phyloP scores from a whole-genome alignment of 1,140 invertebrate species.

The Samia ricini region DNA sequence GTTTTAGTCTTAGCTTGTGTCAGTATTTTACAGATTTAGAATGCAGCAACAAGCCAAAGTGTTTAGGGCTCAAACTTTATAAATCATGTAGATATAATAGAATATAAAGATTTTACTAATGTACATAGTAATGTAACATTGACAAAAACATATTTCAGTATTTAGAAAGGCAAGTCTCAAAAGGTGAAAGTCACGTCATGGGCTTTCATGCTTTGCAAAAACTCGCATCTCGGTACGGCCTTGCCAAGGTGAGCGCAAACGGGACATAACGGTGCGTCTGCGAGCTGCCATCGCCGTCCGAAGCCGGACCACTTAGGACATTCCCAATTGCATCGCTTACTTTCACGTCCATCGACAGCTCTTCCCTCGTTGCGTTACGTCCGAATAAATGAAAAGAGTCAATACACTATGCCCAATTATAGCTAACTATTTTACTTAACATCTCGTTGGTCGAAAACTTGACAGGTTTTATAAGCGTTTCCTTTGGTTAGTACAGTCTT shows the following conservation, averaged over 20 bases:
- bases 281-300: constrained; percentile 1
- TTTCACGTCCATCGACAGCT: constrained; percentile 20
- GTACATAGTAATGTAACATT: neutral
- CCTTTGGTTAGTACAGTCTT: neutral
- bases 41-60: too few species aligned
- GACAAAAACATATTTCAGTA: constrained; percentile 38
- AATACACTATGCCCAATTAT: constrained; percentile 13
- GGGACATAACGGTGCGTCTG: constrained; percentile 68
- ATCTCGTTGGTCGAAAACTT: neutral
- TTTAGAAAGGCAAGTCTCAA: constrained; percentile 71
- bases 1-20: too few species aligned
- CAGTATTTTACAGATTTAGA: too few species aligned
- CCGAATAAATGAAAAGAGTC: neutral
- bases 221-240: constrained; percentile 71
- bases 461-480: neutral
- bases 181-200: constrained; percentile 71
- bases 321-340: constrained; percentile 20
- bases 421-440: constrained; percentile 4
- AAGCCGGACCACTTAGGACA: constrained; percentile 29
- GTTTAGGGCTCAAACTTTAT: too few species aligned
- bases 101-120: too few species aligned
- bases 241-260: constrained; percentile 75
- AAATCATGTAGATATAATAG: too few species aligned
- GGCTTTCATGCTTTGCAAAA: constrained; percentile 70
- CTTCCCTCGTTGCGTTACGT: neutral